Base-by-base conservation (phyloP, 1,140 invertebrate genomes). In the Bombus fervidus region DNA sequence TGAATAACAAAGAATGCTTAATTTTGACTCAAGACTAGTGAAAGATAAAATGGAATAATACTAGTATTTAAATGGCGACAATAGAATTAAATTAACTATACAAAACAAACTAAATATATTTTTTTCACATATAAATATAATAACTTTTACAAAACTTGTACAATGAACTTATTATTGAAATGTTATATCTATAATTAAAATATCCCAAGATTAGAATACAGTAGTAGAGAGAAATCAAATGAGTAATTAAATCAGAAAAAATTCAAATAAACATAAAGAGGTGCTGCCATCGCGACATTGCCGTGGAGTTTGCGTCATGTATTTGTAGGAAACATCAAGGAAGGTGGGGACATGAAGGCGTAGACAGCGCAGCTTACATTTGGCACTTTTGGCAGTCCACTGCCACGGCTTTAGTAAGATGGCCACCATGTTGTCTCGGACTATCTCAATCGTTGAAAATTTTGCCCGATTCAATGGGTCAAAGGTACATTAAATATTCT, bases 401-500 rank as follows among this genome's bases (percentile, higher is more conserved):
- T 87, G 89, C 90, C 80, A 91, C 83, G 83, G 86, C 82, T 88
- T 88, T 79, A 88, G 73, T 94, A 96, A 96, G 95, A 97, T 97
- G 97, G 97, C 96, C 94, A 96, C 96, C 92, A 96, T 97, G 95
- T 96, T 97, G 93, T 96, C 96, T 92, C 96, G 97, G 93, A 95
- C 96, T 89, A 92, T 96, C 92, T 95, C 95, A 93, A 94, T 97
- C 92, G 96, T 96, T 85, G 96, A 97, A 95, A 96, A 95, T 93
- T 91, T 97, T 71, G 93, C 96, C 87, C 94, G 96, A 64, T 96
- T 96, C 94, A 96, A 96, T 95, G 96, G 96, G 87, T 89, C 95
- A 82, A 97, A 97, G 96, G 97, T 97, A 96, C 92, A 93, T 94
- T 81, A 68, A 66, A 47, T 31, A 15, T 9, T 37, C n/a, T 22